These are phyloP conservation scores for Mohoua ochrocephala DNA, from an alignment of 2,113 vertebrate species.

Conservation along the genomic window DNA sequence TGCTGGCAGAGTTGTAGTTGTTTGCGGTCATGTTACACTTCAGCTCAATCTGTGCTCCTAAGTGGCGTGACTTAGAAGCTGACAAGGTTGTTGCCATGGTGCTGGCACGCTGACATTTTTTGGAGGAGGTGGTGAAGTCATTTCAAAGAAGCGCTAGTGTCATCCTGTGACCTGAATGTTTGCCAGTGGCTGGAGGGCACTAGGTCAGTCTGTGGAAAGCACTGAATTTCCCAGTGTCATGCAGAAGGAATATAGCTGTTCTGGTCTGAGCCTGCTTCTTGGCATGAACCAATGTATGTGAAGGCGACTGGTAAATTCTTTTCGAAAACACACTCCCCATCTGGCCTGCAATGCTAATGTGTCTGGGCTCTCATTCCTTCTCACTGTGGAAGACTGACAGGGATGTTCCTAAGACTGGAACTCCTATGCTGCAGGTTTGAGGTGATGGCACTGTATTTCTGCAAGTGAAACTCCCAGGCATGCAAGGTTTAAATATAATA, in stretches of 20 bases:
- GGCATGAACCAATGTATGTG: background rate
- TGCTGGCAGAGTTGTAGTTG: background rate
- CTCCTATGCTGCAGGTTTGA: background rate
- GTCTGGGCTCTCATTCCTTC: background rate
- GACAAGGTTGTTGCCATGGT: background rate
- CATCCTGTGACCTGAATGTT: background rate
- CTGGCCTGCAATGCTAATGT: background rate
- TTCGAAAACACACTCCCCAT: background rate
- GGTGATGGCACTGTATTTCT: accelerated
- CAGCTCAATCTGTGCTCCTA: background rate
- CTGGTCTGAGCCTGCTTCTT: background rate
- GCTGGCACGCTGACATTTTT: background rate
- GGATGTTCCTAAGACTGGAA: background rate
- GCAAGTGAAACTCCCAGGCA: background rate
- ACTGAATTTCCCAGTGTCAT: background rate
- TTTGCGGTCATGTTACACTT: background rate
- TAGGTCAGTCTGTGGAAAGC: no score
- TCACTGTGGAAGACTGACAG: background rate
- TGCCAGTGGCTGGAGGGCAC: background rate
- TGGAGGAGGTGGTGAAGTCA: accelerated
- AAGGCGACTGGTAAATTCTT: background rate
- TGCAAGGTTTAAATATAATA: background rate
- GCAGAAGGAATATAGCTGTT: background rate
- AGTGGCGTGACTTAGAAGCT: background rate
- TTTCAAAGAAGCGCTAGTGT: background rate